Percentiles rank a stretch among this genome's conserved stretches.
Conservation (phyloP, 2,797 vertebrate genomes). For the Clarias fuscus region DNA sequence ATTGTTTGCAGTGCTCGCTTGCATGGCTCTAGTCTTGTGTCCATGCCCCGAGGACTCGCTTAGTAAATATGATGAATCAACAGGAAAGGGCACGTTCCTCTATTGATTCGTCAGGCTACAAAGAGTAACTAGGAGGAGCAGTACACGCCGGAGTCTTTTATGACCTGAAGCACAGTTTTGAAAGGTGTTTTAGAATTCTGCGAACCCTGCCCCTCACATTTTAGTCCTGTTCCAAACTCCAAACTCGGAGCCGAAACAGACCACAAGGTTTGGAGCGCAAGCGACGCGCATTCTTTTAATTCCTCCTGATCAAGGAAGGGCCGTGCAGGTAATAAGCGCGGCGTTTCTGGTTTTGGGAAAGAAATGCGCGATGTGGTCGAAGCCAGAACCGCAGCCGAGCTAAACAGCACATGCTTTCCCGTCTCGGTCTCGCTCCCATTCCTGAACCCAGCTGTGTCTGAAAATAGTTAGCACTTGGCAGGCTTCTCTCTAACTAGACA, state of each 20-base stretch:
- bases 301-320: not conserved
- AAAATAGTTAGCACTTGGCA: slow-evolving; percentile 46
- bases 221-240: not conserved
- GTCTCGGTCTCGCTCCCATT: slow-evolving; percentile 24
- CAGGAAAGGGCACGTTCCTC: slow-evolving; percentile 16
- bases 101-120: not conserved
- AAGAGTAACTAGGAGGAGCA: not conserved
- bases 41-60: not conserved
- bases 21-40: not conserved
- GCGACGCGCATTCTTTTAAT: not conserved
- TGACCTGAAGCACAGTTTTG: slow-evolving; percentile 24
- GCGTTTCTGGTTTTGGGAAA: not conserved
- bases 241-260: not conserved
- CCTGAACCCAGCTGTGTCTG: slow-evolving; percentile 33
- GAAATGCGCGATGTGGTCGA: slow-evolving; percentile 12
- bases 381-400: slow-evolving; percentile 16
- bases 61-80: not conserved
- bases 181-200: slow-evolving; percentile 24
- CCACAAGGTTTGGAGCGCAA: not conserved
- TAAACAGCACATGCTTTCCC: slow-evolving; percentile 24
- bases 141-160: not conserved
- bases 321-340: not conserved
- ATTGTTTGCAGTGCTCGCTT: not conserved
- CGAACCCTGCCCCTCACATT: no score
- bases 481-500: slow-evolving; percentile 30